Percentiles rank a stretch among this genome's conserved stretches.
Evolutionary conservation across 64 coral and sea anemone genomes (phyloP).

Genomic region (Hydrozoanthus tunicans): DNA sequence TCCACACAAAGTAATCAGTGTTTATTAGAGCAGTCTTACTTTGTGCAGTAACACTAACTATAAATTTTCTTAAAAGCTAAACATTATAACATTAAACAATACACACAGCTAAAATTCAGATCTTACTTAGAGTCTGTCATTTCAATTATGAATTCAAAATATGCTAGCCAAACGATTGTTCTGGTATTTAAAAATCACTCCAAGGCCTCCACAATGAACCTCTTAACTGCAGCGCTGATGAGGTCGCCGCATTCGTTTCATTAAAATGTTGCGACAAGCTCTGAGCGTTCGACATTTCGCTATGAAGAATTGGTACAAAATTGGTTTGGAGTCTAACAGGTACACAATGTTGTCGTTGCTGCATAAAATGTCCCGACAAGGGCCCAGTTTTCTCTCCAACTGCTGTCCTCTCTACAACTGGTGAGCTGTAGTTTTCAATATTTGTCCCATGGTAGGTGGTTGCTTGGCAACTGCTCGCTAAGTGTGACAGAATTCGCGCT

Average conservation of each 20-base stretch:
- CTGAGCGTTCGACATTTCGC: constrained; percentile 1
- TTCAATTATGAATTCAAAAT: too few species aligned
- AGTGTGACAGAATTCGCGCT: constrained; percentile 64
- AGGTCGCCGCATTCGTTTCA: not conserved
- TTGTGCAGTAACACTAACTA: too few species aligned
- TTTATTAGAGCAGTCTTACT: too few species aligned
- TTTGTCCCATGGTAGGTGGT: not conserved
- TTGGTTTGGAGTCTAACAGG: not conserved
- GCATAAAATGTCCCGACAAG: not conserved
- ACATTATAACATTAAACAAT: too few species aligned
- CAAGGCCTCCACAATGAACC: constrained; percentile 83
- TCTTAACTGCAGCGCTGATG: constrained; percentile 34
- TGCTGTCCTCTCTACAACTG: not conserved
- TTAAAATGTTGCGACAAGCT: constrained; percentile 10
- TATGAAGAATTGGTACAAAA: constrained; percentile 28
- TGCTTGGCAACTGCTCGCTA: constrained; percentile 33
- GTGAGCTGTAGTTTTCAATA: not conserved
- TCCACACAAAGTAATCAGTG: too few species aligned
- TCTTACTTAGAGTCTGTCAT: too few species aligned
- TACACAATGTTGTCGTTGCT: not conserved
- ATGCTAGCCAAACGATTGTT: too few species aligned
- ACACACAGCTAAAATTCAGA: too few species aligned
- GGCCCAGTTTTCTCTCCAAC: not conserved
- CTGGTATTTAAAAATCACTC: not conserved
- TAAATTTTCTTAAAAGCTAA: too few species aligned